Conservation (phyloP, 2,113 vertebrate genomes). For the Patagioenas fasciata region DNA sequence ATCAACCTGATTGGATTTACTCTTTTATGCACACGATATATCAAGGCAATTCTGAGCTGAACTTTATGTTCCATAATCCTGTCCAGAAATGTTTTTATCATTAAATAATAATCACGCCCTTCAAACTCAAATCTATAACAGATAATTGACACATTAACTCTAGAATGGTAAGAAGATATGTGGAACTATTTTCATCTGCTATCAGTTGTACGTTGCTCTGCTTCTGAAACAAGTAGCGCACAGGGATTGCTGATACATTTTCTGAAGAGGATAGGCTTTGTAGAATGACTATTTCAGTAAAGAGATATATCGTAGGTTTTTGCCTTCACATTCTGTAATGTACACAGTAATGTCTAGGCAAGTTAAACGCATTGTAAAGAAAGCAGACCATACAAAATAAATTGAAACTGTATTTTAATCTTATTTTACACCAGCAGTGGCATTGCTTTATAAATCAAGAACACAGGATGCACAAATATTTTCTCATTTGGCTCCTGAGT, state of each 20-base stretch:
- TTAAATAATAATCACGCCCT: not conserved
- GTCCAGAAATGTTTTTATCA: not conserved
- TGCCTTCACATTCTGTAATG: not conserved
- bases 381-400: not conserved
- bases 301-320: not conserved
- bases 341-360: not conserved
- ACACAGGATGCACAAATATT: not conserved
- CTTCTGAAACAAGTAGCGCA: not conserved
- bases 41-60: not conserved
- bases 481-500: constrained; percentile 1
- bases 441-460: not conserved
- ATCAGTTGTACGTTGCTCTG: not conserved
- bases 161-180: not conserved
- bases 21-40: not conserved
- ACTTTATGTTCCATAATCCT: not conserved
- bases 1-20: not conserved
- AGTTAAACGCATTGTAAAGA: not conserved
- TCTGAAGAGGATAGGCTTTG: not conserved
- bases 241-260: not conserved
- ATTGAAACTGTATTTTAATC: not conserved
- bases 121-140: not conserved
- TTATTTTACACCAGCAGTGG: not conserved
- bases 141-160: not conserved
- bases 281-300: not conserved
- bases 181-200: constrained; percentile 12